These are phyloP conservation scores for Parazoanthus atlanticus DNA, from an alignment of 92 coral and sea anemone genomes.

Conservation along the genomic window DNA sequence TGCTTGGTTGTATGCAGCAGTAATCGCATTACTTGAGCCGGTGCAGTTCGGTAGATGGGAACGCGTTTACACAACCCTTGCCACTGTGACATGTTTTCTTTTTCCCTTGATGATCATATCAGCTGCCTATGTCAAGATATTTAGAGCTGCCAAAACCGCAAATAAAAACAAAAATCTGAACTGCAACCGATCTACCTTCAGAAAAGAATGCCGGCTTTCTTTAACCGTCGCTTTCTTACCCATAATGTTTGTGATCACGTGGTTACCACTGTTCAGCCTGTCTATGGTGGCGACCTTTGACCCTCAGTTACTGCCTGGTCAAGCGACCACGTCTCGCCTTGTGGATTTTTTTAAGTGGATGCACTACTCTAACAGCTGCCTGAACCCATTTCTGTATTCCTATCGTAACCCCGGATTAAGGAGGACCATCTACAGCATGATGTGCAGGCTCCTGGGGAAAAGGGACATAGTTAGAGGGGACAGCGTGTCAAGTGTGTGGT, in stretches of 20 bases:
- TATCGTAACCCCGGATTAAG: constrained; percentile 78
- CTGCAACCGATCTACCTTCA: background rate
- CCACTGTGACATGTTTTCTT: constrained; percentile 61
- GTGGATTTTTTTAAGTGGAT: constrained; percentile 90
- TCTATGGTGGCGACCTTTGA: constrained; percentile 71
- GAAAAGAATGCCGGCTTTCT: constrained; percentile 61
- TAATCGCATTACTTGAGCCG: constrained; percentile 76
- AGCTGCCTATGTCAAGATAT: constrained; percentile 68
- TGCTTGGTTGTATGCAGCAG: constrained; percentile 75
- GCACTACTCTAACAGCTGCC: constrained; percentile 89
- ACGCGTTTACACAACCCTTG: constrained; percentile 67
- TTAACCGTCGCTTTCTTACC: constrained; percentile 77
- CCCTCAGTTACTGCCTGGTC: constrained; percentile 66
- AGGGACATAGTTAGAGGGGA: constrained; percentile 27
- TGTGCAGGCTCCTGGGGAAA: constrained; percentile 53
- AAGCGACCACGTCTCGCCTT: constrained; percentile 58
- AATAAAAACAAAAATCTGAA: background rate
- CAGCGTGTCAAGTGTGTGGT: background rate
- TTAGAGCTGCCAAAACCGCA: constrained; percentile 47
- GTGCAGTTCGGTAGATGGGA: constrained; percentile 84
- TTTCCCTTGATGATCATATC: constrained; percentile 73
- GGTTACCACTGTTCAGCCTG: constrained; percentile 82
- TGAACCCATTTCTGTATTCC: constrained; percentile 86
- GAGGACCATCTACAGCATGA: constrained; percentile 56
- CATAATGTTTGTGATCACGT: constrained; percentile 75